These are phyloP conservation scores for Xestia sexstrigata DNA, from an alignment of 2,888 invertebrate genomes.

Conservation along the genomic window DNA sequence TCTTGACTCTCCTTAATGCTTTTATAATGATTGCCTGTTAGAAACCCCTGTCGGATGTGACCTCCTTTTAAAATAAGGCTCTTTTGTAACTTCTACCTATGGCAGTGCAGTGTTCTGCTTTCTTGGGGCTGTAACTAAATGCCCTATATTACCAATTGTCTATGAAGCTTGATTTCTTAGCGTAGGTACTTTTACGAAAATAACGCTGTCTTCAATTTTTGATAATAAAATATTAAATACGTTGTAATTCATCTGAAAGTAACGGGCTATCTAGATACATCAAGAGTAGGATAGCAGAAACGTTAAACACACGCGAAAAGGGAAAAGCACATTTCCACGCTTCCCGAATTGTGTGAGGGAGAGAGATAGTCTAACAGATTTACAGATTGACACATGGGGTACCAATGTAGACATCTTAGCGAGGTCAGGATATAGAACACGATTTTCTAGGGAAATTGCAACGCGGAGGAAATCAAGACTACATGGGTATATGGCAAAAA, in stretches of 20 bases:
- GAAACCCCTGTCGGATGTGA: constrained; percentile 15
- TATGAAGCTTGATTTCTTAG: not conserved
- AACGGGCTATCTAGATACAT: not conserved
- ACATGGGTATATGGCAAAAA: not conserved
- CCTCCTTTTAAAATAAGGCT: constrained; percentile 12
- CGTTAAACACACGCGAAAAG: not conserved
- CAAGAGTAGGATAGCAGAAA: not conserved
- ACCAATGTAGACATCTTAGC: constrained; percentile 7
- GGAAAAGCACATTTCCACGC: not conserved
- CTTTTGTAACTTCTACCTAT: constrained; percentile 1
- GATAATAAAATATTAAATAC: not conserved
- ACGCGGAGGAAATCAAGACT: constrained; percentile 12
- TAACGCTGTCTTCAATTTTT: not conserved
- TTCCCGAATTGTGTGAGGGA: constrained; percentile 12
- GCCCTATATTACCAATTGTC: not conserved
- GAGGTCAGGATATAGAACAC: constrained; percentile 16
- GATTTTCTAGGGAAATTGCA: constrained; percentile 32
- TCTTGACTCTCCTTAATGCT: constrained; percentile 21
- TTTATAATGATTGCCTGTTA: constrained; percentile 18
- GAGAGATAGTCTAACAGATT: constrained; percentile 15
- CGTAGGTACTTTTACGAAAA: not conserved
- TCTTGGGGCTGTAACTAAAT: not conserved
- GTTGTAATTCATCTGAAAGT: constrained; percentile 2
- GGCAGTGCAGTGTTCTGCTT: not conserved
- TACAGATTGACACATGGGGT: constrained; percentile 8